Base-by-base conservation (phyloP, 2,113 vertebrate genomes). In the Sphaerodactylus townsendi region DNA sequence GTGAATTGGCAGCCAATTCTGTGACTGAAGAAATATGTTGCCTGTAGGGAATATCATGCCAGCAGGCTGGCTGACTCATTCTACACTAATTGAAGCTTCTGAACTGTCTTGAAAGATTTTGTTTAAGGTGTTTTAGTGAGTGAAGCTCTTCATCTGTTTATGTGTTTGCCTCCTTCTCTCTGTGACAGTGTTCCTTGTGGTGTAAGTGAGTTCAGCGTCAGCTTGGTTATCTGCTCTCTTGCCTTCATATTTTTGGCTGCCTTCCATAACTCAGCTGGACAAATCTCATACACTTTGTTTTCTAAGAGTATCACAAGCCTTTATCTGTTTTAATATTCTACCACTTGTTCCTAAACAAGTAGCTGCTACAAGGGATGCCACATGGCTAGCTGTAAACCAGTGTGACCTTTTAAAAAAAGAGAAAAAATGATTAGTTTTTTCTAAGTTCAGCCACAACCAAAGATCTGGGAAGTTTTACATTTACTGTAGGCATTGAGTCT, bases 261-360 rank as follows among this genome's bases (percentile, higher is more conserved):
- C 59, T 69, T 59, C 82, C 65, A 59, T 44, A 59, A 37, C 65
- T 14, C 74, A 44, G 37, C 50, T 56, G 28, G 74, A 28, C 53
- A 28, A 25, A 70, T 70, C 30, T 77, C 48, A 59, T 39, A 65
- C 8, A 3, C 25, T 59, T 48, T 28, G 30, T 84, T 44, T 84
- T 66, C 33, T 70, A 77, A 62, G 48, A 35, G 48, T 74, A 77
- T 70, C 73, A 39, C 65, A 44, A 68, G 68, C 65, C 65, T 77
- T 56, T 68, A 84, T n/a, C 28, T 1, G 74, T 74, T 84, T 84
- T 70, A 59, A 84, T 77, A 84, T 46, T 59, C 37, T 30, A 2
- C 37, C 50, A 10, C 75, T 84, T 62, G 50, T 77, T 84, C 77
- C 74, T 48, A 77, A 77, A 70, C 65, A 77, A 77, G 37, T 59